Percentiles rank a stretch among this genome's conserved stretches.
Conservation (phyloP, 92 coral and sea anemone genomes). For the Parazoanthus darwini region DNA sequence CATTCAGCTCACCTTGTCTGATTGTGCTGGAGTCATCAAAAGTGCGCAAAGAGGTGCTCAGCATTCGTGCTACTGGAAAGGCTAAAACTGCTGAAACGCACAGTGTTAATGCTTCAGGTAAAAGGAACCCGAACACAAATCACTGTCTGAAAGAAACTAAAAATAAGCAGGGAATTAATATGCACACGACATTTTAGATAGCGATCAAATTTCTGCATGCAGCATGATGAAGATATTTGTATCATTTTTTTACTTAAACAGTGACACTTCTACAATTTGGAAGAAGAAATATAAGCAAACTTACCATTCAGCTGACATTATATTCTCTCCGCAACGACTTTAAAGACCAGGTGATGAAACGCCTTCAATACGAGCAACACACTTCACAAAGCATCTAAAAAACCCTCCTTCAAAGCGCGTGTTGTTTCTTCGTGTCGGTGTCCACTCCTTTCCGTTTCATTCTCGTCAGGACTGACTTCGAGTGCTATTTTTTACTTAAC, state of each 20-base stretch:
- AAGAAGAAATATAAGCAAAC: background rate
- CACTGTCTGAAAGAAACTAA: too few species aligned
- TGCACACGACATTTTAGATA: too few species aligned
- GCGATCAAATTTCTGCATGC: background rate
- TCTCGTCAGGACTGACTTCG: background rate
- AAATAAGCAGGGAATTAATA: too few species aligned
- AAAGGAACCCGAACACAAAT: too few species aligned
- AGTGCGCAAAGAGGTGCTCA: too few species aligned
- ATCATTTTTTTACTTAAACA: too few species aligned
- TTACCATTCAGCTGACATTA: background rate
- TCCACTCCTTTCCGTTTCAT: slow-evolving; percentile 1
- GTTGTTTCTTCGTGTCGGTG: background rate
- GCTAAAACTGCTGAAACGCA: too few species aligned
- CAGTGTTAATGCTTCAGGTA: too few species aligned
- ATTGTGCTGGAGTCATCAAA: too few species aligned
- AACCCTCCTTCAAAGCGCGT: background rate
- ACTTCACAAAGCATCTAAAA: background rate
- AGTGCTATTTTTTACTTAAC: background rate
- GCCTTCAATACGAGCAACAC: background rate
- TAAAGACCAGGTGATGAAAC: too few species aligned
- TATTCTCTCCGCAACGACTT: background rate
- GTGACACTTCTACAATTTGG: background rate
- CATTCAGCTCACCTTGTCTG: too few species aligned
- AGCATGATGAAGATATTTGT: background rate
- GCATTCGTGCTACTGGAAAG: too few species aligned